Evolutionary conservation across 2,113 vertebrate genomes (phyloP).

Genomic region (Sinocyclocheilus anshuiensis): DNA sequence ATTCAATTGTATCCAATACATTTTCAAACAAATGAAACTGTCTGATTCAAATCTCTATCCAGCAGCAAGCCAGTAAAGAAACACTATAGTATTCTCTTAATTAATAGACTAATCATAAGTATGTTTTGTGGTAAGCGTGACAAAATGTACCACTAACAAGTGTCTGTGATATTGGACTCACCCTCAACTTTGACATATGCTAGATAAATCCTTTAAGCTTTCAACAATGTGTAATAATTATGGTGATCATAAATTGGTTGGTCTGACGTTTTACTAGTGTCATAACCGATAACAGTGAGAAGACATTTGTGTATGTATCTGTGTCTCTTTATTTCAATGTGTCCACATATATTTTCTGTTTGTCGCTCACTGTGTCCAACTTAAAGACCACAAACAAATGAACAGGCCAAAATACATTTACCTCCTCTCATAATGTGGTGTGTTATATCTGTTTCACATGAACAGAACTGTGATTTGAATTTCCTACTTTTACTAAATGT

Average conservation of each 20-base stretch:
- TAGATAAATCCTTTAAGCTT: not conserved
- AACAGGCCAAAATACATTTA: not conserved
- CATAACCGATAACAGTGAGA: constrained; percentile 1
- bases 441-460: not conserved
- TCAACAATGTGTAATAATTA: constrained; percentile 6
- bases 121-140: not conserved
- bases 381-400: not conserved
- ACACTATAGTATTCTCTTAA: not conserved
- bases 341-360: not conserved
- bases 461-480: not conserved
- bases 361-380: not conserved
- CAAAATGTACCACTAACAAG: not conserved
- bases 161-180: not conserved
- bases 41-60: not conserved
- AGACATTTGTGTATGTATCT: not conserved
- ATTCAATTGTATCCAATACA: not conserved
- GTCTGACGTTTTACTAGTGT: not conserved
- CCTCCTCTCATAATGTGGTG: not conserved
- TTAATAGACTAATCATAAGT: not conserved
- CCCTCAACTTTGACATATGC: not conserved
- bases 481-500: not conserved
- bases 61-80: not conserved
- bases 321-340: not conserved
- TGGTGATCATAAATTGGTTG: constrained; percentile 24
- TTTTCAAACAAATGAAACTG: not conserved